A percentile compares a stretch with the other conserved stretches of the same genome.
Evolutionary conservation across 2,113 vertebrate genomes (phyloP).

Genomic region (Campylomormyrus tamandua): DNA sequence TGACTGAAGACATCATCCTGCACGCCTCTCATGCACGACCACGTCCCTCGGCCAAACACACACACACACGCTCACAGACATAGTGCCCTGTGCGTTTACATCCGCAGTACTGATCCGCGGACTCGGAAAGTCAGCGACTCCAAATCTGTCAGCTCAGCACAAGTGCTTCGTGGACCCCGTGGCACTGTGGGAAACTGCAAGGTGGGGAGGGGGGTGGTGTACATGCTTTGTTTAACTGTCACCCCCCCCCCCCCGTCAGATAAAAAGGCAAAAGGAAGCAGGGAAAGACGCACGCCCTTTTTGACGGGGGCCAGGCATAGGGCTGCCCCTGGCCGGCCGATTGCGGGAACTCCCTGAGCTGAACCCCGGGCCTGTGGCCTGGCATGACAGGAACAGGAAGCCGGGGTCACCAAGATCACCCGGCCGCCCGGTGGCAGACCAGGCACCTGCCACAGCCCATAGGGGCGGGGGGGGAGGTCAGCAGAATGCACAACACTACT

Average conservation of each 20-base stretch:
- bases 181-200: neutral
- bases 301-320: neutral
- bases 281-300: neutral
- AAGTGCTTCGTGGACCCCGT: neutral
- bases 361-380: neutral
- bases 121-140: too few species aligned
- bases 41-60: neutral
- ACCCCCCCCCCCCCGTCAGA: neutral
- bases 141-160: neutral
- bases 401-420: neutral
- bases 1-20: neutral
- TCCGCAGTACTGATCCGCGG: neutral
- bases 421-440: neutral
- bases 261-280: conserved; percentile 10
- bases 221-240: neutral
- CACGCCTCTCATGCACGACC: neutral
- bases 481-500: neutral
- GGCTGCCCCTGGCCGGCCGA: neutral
- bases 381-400: neutral
- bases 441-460: neutral
- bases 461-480: neutral
- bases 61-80: neutral
- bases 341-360: neutral
- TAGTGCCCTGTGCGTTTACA: neutral
- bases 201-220: neutral